These are phyloP conservation scores for Haliclona indistincta DNA, from an alignment of 37 sponge, comb jelly and placozoan species.

Conservation along the genomic window DNA sequence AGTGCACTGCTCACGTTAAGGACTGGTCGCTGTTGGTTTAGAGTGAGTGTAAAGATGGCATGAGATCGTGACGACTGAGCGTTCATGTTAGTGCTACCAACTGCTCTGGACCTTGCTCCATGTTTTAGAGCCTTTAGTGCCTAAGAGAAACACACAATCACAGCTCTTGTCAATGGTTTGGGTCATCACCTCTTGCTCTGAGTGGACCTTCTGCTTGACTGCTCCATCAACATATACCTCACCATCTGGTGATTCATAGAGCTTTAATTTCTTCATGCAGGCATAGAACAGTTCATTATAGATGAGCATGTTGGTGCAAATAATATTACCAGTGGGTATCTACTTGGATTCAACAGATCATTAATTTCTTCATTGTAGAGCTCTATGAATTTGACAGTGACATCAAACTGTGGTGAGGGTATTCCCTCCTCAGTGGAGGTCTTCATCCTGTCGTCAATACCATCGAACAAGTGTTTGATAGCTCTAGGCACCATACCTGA, in stretches of 20 bases:
- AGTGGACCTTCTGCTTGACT: slow-evolving; percentile 33
- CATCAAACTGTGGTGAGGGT: slow-evolving; percentile 70
- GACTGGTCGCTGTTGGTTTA: slow-evolving; percentile 59
- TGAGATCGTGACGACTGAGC: slow-evolving; percentile 95
- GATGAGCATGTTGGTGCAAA: no score
- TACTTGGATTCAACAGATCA: slow-evolving; percentile 80
- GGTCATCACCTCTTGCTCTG: slow-evolving; percentile 72
- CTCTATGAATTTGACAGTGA: slow-evolving; percentile 89
- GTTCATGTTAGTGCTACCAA: slow-evolving; percentile 94
- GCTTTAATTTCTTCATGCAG: no score
- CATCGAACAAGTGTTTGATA: slow-evolving; percentile 78
- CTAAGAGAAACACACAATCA: slow-evolving; percentile 25
- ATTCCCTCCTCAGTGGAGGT: slow-evolving; percentile 46
- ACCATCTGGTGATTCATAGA: no score
- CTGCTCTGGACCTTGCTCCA: slow-evolving; percentile 80
- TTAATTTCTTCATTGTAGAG: slow-evolving; percentile 95
- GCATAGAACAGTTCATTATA: no score
- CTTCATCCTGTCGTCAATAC: slow-evolving; percentile 45
- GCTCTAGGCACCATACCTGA: slow-evolving; percentile 94
- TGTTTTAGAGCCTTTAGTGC: slow-evolving; percentile 67
- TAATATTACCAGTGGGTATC: no score
- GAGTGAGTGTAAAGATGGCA: slow-evolving; percentile 88
- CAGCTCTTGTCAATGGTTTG: no score
- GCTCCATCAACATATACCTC: slow-evolving; percentile 77
- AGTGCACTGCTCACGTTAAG: not conserved